phyloP scores from a whole-genome alignment of 2,888 invertebrate genomes.

The Monoplex corrugatus region DNA sequence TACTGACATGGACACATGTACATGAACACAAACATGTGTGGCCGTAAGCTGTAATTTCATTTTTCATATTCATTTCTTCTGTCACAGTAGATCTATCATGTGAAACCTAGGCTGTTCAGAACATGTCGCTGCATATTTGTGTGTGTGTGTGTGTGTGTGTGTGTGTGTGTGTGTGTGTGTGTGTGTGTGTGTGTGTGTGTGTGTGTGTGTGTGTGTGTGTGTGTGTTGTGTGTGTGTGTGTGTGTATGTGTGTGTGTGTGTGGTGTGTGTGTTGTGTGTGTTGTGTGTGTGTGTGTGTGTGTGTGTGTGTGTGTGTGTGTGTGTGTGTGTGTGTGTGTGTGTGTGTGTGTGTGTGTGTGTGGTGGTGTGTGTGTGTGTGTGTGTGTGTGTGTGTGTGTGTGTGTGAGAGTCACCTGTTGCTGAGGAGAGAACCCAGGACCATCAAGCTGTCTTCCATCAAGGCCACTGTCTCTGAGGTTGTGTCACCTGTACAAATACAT shows the following conservation, averaged over 20 bases:
- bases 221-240: not conserved
- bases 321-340: not conserved
- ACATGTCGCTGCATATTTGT: no score
- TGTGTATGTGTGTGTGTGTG: not conserved
- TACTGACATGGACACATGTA: no score
- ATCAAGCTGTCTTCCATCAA: constrained; percentile 97
- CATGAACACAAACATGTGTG: no score
- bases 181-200: not conserved
- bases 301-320: not conserved
- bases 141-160: not conserved
- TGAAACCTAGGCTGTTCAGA: no score
- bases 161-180: not conserved
- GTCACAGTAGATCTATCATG: no score
- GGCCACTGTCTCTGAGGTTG: constrained; percentile 96
- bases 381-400: not conserved
- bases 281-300: not conserved
- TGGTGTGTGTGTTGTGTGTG: not conserved
- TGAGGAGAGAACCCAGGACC: constrained; percentile 95
- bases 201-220: not conserved
- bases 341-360: not conserved
- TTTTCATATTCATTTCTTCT: no score
- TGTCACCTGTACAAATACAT: constrained; percentile 87
- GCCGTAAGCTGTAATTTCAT: no score
- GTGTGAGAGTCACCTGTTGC: constrained; percentile 87
- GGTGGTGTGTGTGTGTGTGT: not conserved